These are phyloP conservation scores for Agelaius tricolor DNA, from an alignment of 2,113 vertebrate genomes.

Conservation along the genomic window DNA sequence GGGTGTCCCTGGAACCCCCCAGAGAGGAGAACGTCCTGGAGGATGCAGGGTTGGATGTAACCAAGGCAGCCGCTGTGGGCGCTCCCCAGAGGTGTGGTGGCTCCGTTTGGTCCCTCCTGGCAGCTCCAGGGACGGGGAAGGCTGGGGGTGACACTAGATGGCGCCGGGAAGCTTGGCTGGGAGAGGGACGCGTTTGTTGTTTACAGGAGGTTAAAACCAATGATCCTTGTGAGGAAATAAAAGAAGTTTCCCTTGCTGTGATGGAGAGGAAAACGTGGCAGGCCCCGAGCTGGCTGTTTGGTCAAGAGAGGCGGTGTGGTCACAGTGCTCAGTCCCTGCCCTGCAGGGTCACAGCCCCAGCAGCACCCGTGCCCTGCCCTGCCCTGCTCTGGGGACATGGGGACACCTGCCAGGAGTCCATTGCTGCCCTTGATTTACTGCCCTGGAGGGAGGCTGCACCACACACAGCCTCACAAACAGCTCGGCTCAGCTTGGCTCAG, in stretches of 20 bases:
- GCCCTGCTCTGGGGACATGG: background rate
- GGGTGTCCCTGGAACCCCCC: background rate
- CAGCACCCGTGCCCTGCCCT: background rate
- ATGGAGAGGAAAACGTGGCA: background rate
- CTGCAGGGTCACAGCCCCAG: background rate
- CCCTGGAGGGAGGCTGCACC: background rate
- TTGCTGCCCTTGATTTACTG: background rate
- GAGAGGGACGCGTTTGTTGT: background rate
- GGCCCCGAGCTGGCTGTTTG: background rate
- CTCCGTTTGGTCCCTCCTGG: background rate
- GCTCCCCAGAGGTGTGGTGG: background rate
- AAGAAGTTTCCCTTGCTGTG: background rate
- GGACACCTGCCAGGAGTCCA: background rate
- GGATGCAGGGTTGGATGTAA: accelerated
- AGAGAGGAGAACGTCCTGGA: background rate
- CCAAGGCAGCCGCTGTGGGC: background rate
- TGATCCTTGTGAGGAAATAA: background rate
- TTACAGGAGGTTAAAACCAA: background rate
- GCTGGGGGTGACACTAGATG: conserved; percentile 24
- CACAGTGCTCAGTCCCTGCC: background rate
- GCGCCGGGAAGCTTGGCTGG: conserved; percentile 12
- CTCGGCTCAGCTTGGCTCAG: no score
- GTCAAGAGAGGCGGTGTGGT: background rate
- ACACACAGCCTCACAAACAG: background rate
- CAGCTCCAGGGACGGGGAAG: background rate